These are phyloP conservation scores for Phalacrocorax pelagicus DNA, from an alignment of 2,113 vertebrate species.

Conservation along the genomic window DNA sequence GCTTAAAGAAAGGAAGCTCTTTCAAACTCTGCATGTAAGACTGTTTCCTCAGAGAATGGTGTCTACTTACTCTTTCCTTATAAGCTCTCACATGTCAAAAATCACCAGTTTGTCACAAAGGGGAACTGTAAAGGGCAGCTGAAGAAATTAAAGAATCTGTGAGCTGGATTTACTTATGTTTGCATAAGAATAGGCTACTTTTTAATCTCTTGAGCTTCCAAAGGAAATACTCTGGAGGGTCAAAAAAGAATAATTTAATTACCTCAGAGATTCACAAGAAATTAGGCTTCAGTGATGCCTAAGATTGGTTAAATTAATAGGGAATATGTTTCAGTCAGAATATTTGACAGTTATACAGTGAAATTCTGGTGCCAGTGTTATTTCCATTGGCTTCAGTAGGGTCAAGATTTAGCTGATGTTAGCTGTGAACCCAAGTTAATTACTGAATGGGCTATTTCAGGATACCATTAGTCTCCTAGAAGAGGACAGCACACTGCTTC, in stretches of 20 bases:
- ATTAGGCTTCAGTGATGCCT: constrained; percentile 34
- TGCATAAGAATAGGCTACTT: constrained; percentile 23
- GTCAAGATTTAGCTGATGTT: neutral
- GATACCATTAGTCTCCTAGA: neutral
- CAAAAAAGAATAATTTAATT: constrained; percentile 31
- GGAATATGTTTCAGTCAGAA: neutral
- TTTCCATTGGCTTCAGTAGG: neutral
- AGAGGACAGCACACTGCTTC: neutral
- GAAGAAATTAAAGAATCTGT: constrained; percentile 27
- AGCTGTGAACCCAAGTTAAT: neutral
- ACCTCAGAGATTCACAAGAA: constrained; percentile 47
- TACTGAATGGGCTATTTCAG: neutral
- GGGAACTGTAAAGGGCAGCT: neutral
- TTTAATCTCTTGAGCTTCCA: constrained; percentile 37
- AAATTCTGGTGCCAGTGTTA: neutral
- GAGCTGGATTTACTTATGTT: neutral
- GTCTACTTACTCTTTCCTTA: neutral
- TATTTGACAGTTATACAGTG: neutral
- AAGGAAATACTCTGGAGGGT: neutral
- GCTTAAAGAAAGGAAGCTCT: neutral
- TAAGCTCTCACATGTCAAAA: neutral
- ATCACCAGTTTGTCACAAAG: neutral
- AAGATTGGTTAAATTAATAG: constrained; percentile 26
- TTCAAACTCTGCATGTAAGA: neutral
- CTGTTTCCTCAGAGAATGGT: neutral